phyloP scores from a whole-genome alignment of 64 coral and sea anemone species.

The Actinia equina region DNA sequence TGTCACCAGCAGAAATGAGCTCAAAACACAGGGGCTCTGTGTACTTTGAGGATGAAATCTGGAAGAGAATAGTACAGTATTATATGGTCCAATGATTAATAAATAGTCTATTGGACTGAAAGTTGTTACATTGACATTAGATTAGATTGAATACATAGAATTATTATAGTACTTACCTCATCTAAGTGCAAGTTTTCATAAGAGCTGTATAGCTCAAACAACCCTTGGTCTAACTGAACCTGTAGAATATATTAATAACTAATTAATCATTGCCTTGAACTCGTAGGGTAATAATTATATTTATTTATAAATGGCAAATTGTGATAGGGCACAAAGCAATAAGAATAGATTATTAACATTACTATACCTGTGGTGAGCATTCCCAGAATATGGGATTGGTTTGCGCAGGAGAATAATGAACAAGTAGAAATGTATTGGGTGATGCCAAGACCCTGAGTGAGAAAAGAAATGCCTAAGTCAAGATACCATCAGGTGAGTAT shows the following conservation, averaged over 20 bases:
- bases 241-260: neutral
- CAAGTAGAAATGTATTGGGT: constrained; percentile 58
- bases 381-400: constrained; percentile 74
- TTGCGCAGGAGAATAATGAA: constrained; percentile 55
- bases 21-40: constrained; percentile 73
- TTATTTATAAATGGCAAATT: no score
- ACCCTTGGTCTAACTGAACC: constrained; percentile 4
- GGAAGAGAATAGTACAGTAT: neutral
- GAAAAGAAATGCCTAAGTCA: neutral
- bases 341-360: neutral
- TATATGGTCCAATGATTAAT: no score
- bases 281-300: no score
- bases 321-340: no score
- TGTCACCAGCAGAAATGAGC: constrained; percentile 16
- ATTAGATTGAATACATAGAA: no score
- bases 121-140: no score
- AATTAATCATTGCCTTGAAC: neutral
- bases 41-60: constrained; percentile 14
- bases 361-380: constrained; percentile 41
- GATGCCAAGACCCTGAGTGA: constrained; percentile 45
- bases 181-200: constrained; percentile 64
- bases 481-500: neutral
- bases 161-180: constrained; percentile 1
- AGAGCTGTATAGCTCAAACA: constrained; percentile 66
- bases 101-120: no score